Evolutionary conservation across 2,888 invertebrate genomes (phyloP), one percentile per base, ranked within the genome.

Genomic region (Pseudoips prasinana): DNA sequence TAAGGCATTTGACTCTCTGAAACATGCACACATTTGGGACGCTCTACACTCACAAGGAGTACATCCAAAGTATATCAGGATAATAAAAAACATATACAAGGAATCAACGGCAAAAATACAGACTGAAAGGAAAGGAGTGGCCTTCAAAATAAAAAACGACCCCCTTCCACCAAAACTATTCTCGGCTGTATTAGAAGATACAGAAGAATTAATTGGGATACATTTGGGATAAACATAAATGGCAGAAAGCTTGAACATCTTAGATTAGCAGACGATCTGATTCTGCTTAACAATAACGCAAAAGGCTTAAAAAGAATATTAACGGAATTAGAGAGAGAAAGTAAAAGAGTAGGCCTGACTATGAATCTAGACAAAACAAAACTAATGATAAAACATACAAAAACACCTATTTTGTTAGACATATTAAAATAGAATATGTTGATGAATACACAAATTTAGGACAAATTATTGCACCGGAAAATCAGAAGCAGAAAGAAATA

Each of bases 361-460:
- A 42, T 35, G 32, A 46, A 46, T 7, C 9, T 29, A 24, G 22
- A 22, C 6, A 37, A 47, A 43, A 43, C 29, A 9, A 43, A 48
- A 25, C 8, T 30, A 8, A 43, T 42, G 33, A 22, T 36, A 17
- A 41, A 36, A 18, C n/a, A 17, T 2, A n/a, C 7, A 32, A 14
- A 26, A 22, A 14, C 9, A 9, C 11, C 11, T 9, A 32, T 32
- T 1, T 1, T 7, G 7, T 7, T 26, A 14, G 20, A 9, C 8
- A 8, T 4, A 22, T 22, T 7, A 8, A 41, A 39, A 25, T 42
- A 30, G 39, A 48, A 36, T 37, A 39, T 29, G 44, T 48, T 9
- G 7, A 33, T 8, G 39, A 42, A 38, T 48, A 42, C 14, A 33
- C 39, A 11, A 37, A 44, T 10, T 28, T 47, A 11, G 43, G 38